A percentile compares a stretch with the other conserved stretches of the same genome.
Evolutionary conservation across 2,113 vertebrate species (phyloP).

Genomic region (Bothrops jararaca): DNA sequence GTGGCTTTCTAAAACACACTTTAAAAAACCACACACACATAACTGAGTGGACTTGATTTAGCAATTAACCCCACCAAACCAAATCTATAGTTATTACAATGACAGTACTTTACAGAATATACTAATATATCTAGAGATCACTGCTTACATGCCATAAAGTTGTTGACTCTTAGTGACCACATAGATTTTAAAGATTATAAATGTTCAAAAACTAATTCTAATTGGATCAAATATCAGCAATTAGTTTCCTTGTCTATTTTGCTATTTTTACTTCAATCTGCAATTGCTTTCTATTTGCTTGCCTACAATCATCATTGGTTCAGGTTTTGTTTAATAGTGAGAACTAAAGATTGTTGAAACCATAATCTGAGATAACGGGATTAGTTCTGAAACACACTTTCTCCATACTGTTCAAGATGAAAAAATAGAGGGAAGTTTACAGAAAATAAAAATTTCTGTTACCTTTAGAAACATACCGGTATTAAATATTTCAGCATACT

Average conservation of each 20-base stretch:
- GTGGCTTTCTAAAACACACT: constrained; percentile 40
- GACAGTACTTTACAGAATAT: background rate
- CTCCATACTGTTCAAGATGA: background rate
- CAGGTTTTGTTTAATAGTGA: background rate
- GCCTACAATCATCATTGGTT: background rate
- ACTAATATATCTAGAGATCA: background rate
- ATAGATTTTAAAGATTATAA: background rate
- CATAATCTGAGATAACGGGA: background rate
- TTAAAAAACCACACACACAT: background rate
- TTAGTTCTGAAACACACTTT: background rate
- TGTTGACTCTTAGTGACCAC: background rate
- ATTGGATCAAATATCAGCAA: background rate
- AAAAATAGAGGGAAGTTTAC: background rate
- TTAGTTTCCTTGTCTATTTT: background rate
- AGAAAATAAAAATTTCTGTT: background rate
- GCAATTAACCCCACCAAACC: background rate
- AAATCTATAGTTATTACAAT: background rate
- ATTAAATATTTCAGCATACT: background rate
- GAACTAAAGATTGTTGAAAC: background rate
- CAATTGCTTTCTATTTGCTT: background rate
- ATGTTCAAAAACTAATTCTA: background rate
- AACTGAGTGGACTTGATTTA: background rate
- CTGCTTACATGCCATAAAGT: background rate
- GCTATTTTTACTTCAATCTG: background rate
- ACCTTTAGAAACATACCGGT: background rate